Percentiles rank a stretch among this genome's conserved stretches.
These are phyloP conservation scores for Calcarius lapponicus DNA, from an alignment of 2,797 vertebrate species.

Conservation along the genomic window DNA sequence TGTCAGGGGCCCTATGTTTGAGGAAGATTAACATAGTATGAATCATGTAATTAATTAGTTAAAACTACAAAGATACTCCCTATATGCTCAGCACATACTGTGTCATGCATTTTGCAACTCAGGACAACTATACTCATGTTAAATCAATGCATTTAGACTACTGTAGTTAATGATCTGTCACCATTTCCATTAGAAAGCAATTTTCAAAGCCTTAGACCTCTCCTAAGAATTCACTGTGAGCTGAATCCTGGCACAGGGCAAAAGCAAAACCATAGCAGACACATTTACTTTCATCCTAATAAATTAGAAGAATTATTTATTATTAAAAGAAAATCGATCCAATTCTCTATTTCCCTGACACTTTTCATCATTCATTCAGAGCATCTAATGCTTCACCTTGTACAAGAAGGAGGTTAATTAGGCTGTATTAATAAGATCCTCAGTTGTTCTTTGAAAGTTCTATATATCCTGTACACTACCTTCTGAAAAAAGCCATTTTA, in stretches of 20 bases:
- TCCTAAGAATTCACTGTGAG: slow-evolving; percentile 65
- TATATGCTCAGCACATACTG: not conserved
- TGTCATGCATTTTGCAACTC: slow-evolving; percentile 31
- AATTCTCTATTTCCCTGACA: slow-evolving; percentile 44
- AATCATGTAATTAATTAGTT: not conserved
- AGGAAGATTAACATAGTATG: slow-evolving; percentile 14
- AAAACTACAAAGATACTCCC: slow-evolving; percentile 6
- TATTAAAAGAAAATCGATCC: slow-evolving; percentile 45
- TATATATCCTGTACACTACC: not conserved
- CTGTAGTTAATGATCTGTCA: slow-evolving; percentile 73
- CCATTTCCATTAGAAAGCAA: slow-evolving; percentile 76
- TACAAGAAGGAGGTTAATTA: slow-evolving; percentile 30
- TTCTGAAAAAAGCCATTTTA: not conserved
- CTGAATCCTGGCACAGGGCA: slow-evolving; percentile 58
- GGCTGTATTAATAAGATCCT: not conserved
- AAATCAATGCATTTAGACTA: slow-evolving; percentile 48
- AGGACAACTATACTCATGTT: slow-evolving; percentile 27
- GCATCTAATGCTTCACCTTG: slow-evolving; percentile 28
- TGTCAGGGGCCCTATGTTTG: not conserved
- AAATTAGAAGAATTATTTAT: slow-evolving; percentile 45
- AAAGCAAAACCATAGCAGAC: slow-evolving; percentile 56
- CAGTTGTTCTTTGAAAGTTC: not conserved
- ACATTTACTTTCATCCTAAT: slow-evolving; percentile 60
- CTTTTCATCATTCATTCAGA: slow-evolving; percentile 28
- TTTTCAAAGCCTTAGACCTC: slow-evolving; percentile 74